Evolutionary conservation across 2,797 vertebrate species (phyloP).

Genomic region (Sardinella longiceps): DNA sequence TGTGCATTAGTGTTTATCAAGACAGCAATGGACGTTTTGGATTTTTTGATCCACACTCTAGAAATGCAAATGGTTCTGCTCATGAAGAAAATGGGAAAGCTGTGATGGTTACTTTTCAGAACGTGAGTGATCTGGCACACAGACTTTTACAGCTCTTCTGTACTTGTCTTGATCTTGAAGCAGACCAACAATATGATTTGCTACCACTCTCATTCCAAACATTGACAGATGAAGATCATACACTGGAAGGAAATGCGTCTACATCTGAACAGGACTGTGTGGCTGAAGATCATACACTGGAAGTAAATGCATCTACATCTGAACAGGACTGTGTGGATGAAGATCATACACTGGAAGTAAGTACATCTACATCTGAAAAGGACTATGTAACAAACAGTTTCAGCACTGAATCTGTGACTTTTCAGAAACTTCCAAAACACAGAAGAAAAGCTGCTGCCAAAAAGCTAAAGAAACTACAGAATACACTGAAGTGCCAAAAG

Average conservation of each 20-base stretch:
- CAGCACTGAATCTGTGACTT: background rate
- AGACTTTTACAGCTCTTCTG: slow-evolving; percentile 12
- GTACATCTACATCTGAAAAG: background rate
- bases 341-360: no score
- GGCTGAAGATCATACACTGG: no score
- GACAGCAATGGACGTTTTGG: slow-evolving; percentile 27
- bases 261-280: background rate
- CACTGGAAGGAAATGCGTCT: no score
- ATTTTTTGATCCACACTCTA: slow-evolving; percentile 38
- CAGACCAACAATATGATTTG: slow-evolving; percentile 9
- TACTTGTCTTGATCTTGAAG: background rate
- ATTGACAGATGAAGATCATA: no score
- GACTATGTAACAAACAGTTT: background rate
- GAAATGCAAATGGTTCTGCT: slow-evolving; percentile 24
- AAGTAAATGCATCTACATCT: background rate
- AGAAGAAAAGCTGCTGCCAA: background rate
- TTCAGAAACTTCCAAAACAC: background rate
- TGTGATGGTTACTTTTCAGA: slow-evolving; percentile 11
- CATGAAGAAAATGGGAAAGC: background rate
- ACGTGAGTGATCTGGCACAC: slow-evolving; percentile 4
- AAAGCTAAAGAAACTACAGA: background rate
- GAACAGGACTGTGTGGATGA: no score
- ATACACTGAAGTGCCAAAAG: background rate
- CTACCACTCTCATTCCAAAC: slow-evolving; percentile 21
- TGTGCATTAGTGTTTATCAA: slow-evolving; percentile 27